These are phyloP conservation scores for Petrocephalus sullivani DNA, from an alignment of 2,797 vertebrate species.

Conservation along the genomic window DNA sequence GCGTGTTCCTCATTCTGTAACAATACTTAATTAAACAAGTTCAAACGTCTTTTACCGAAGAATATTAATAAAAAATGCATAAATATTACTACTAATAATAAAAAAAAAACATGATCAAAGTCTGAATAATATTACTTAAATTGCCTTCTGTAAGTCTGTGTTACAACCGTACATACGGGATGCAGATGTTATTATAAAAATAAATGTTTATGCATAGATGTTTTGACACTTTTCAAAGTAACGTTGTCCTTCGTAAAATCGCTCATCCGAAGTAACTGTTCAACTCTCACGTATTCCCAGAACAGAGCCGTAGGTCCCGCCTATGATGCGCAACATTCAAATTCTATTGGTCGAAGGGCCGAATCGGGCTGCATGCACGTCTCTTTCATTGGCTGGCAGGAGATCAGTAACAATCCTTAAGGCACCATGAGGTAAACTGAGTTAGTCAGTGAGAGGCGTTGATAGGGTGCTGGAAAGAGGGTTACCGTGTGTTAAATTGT, in stretches of 20 bases:
- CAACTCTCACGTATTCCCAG: conserved; percentile 52
- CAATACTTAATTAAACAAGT: not conserved
- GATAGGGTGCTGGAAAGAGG: conserved; percentile 33
- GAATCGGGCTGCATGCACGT: conserved; percentile 48
- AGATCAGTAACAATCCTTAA: conserved; percentile 93
- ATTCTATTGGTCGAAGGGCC: conserved; percentile 51
- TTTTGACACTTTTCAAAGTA: not conserved
- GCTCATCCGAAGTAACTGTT: not conserved
- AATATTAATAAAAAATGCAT: not conserved
- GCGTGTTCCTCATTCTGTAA: not conserved
- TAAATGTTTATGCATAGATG: not conserved
- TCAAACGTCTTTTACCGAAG: not conserved
- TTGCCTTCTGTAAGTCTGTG: not conserved
- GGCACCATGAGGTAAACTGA: conserved; percentile 89
- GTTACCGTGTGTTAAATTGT: conserved; percentile 48
- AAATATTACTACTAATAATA: not conserved
- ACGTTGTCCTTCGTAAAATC: not conserved
- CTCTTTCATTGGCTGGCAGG: conserved; percentile 75
- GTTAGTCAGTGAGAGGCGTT: conserved; percentile 70
- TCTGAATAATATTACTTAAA: not conserved
- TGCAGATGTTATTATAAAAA: not conserved
- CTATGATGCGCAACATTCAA: conserved; percentile 36
- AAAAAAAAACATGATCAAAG: not conserved
- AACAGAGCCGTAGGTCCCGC: conserved; percentile 54
- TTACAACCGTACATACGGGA: not conserved